Evolutionary conservation across 1,140 invertebrate species (phyloP).

Genomic region (Hermetia illucens): DNA sequence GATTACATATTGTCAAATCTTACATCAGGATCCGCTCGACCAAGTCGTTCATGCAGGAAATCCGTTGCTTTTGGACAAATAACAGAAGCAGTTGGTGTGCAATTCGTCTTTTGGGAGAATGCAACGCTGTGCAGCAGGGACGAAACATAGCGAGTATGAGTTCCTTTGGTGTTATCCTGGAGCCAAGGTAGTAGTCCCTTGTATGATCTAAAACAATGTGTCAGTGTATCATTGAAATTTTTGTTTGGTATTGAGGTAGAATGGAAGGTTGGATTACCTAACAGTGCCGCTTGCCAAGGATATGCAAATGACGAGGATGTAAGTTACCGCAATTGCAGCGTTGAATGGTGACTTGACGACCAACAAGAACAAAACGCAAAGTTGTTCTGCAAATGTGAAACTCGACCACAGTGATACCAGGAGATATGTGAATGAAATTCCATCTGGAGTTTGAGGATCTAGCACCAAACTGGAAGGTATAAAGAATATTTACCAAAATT

Average conservation of each 20-base stretch:
- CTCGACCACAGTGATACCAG: conserved; percentile 59
- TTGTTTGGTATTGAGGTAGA: conserved; percentile 8
- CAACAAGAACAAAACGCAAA: conserved; percentile 67
- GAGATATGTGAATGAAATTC: conserved; percentile 34
- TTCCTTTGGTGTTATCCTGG: conserved; percentile 61
- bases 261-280: conserved; percentile 42
- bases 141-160: conserved; percentile 61
- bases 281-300: conserved; percentile 65
- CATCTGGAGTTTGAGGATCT: conserved; percentile 19
- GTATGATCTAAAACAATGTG: conserved; percentile 42
- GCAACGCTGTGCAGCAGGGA: conserved; percentile 53
- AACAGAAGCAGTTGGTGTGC: conserved; percentile 21
- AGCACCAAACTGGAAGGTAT: conserved; percentile 14
- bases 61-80: conserved; percentile 27
- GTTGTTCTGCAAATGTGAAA: conserved; percentile 70
- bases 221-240: too few species aligned
- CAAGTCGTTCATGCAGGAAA: conserved; percentile 26
- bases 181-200: conserved; percentile 64
- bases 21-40: conserved; percentile 29
- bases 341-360: conserved; percentile 61
- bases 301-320: conserved; percentile 56
- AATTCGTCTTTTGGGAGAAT: conserved; percentile 33
- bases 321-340: conserved; percentile 59
- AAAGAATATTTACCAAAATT: too few species aligned
- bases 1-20: conserved; percentile 26